Base-by-base conservation (phyloP, 2,888 invertebrate species). In the Nysson spinosus region DNA sequence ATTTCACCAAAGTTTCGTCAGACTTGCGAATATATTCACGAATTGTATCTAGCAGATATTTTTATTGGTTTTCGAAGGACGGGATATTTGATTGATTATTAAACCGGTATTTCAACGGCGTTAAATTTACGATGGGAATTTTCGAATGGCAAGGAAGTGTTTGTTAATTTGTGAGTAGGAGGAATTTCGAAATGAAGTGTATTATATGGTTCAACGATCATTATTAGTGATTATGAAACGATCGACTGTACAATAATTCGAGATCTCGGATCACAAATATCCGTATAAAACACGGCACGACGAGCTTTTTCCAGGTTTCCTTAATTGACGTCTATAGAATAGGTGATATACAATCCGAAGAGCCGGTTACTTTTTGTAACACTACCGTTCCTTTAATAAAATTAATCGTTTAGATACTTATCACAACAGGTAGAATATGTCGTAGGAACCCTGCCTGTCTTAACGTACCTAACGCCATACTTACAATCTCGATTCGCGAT, bases 361-460 rank as follows among this genome's bases (percentile, higher is more conserved):
- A 58, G 54, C 34, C 64, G 63, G 46, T 56, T n/a, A n/a, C n/a
- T 42, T 42, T 55, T 73, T 60, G 55, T 68, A 68, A 63, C 69
- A 76, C 64, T 70, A 73, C 70, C 64, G 67, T 77, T 60, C 56
- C 44, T 69, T 76, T 75, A 72, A 76, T 76, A 74, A 76, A 76
- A 76, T 72, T 65, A 77, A 77, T 74, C 69, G 66, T 77, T 77
- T 73, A 71, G 71, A 77, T 72, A 70, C 77, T 76, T 76, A 73
- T 76, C 77, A 77, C 75, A 76, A 76, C 77, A 77, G 77, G 77
- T 76, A 69, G 77, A 76, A 74, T 69, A 69, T 72, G 68, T 76
- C 74, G 63, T 75, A 75, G 75, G 75, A 75, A 75, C 75, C 75
- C 75, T 76, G 74, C 74, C 74, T 71, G 77, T 74, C 66, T 74